A percentile compares a stretch with the other conserved stretches of the same genome.
phyloP scores from a whole-genome alignment of 2,888 invertebrate species.

The Amaurobius ferox region DNA sequence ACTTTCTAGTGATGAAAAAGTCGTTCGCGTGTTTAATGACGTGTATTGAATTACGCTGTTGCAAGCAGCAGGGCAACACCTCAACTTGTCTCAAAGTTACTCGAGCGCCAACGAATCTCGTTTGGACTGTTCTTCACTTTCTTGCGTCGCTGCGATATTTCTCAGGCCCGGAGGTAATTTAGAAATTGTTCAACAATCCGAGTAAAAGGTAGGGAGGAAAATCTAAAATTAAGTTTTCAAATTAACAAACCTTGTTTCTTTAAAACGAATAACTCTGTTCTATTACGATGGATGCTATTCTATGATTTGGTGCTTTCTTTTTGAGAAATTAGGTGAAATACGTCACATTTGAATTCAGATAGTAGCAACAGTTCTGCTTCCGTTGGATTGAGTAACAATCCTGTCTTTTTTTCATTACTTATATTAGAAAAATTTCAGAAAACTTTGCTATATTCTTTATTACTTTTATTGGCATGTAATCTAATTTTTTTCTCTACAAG shows the following conservation, averaged over 20 bases:
- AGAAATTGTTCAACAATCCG: slow-evolving; percentile 14
- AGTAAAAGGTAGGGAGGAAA: neutral
- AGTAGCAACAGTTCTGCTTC: no score
- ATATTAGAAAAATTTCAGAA: no score
- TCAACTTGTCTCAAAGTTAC: slow-evolving; percentile 37
- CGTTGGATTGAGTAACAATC: no score
- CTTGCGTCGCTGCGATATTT: neutral
- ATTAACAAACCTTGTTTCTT: slow-evolving; percentile 7
- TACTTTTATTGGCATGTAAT: no score
- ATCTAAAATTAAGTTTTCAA: neutral
- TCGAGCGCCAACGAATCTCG: slow-evolving; percentile 13
- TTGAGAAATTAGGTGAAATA: no score
- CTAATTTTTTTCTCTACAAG: no score
- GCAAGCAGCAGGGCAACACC: slow-evolving; percentile 54
- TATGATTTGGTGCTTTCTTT: no score
- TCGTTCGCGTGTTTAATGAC: slow-evolving; percentile 67
- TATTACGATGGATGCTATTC: neutral
- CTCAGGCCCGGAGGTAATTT: slow-evolving; percentile 12
- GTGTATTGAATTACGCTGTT: slow-evolving; percentile 64
- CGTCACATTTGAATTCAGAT: no score
- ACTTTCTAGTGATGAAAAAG: slow-evolving; percentile 67
- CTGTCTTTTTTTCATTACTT: no score
- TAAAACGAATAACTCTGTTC: neutral
- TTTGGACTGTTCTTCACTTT: slow-evolving; percentile 7
- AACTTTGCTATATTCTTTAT: no score